phyloP scores from a whole-genome alignment of 2,797 vertebrate species.

The Gymnopithys bicolor region DNA sequence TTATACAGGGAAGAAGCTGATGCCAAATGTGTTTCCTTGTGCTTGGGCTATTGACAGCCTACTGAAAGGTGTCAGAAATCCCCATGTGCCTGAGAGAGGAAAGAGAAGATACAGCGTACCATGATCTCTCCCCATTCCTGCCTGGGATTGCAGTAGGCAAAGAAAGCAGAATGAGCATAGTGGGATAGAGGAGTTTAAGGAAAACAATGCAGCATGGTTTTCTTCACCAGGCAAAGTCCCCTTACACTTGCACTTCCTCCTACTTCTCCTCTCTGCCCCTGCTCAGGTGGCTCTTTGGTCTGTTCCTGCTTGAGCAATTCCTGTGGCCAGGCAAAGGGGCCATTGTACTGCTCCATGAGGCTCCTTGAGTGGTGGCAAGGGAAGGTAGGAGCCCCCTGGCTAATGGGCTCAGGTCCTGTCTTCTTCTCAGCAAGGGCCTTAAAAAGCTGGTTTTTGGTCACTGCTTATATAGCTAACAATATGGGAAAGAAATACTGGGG shows the following conservation, averaged over 20 bases:
- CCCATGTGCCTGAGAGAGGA: background rate
- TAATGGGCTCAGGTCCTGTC: rapidly evolving
- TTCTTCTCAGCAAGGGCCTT: background rate
- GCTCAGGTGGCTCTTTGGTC: background rate
- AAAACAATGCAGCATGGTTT: rapidly evolving
- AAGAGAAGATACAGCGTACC: background rate
- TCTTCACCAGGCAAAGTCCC: background rate
- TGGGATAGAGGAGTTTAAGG: background rate
- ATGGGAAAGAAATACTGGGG: background rate
- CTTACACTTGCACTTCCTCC: background rate
- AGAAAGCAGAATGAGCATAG: background rate
- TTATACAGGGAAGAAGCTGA: background rate
- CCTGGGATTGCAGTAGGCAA: background rate
- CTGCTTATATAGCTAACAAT: background rate
- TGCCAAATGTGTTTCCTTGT: background rate
- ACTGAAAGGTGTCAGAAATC: background rate
- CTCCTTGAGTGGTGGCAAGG: background rate
- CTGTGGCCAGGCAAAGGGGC: rapidly evolving
- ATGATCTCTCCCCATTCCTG: background rate
- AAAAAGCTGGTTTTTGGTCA: background rate
- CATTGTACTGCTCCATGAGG: rapidly evolving
- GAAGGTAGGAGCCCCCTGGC: rapidly evolving
- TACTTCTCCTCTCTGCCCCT: background rate
- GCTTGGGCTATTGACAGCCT: background rate
- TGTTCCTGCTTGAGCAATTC: rapidly evolving